Conservation (phyloP, 2,113 vertebrate species). For the Trogon melanurus region DNA sequence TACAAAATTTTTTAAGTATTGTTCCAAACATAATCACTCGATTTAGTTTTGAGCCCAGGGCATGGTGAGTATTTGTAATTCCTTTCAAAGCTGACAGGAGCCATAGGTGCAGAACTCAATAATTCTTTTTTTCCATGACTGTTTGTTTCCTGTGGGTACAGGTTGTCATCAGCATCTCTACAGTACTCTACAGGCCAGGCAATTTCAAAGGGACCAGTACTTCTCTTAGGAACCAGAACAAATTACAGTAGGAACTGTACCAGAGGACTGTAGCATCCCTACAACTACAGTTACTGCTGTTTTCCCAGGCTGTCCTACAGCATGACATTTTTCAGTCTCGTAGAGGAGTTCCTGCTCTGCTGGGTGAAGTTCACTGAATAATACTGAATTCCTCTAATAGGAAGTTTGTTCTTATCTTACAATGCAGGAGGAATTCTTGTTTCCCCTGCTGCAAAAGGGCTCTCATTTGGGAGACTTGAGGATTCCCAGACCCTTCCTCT, state of each 20-base stretch:
- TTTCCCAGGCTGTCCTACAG: background rate
- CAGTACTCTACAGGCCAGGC: background rate
- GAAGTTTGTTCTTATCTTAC: background rate
- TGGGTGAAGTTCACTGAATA: background rate
- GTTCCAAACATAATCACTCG: background rate
- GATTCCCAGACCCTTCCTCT: background rate
- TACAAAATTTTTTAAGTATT: background rate
- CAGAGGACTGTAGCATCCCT: background rate
- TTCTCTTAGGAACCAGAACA: background rate
- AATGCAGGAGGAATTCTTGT: background rate
- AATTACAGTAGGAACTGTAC: background rate
- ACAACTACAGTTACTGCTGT: background rate
- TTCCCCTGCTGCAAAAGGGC: background rate
- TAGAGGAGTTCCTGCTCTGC: background rate
- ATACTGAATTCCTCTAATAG: background rate
- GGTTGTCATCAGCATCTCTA: background rate
- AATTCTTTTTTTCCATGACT: background rate
- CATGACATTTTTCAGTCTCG: background rate
- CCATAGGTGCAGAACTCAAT: background rate
- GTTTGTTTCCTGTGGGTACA: background rate
- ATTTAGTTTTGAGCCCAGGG: background rate
- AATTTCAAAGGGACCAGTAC: background rate
- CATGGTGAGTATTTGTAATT: background rate
- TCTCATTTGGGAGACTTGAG: background rate
- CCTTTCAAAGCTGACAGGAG: background rate